phyloP scores from a whole-genome alignment of 2,797 vertebrate genomes.

The Silurus aristotelis region DNA sequence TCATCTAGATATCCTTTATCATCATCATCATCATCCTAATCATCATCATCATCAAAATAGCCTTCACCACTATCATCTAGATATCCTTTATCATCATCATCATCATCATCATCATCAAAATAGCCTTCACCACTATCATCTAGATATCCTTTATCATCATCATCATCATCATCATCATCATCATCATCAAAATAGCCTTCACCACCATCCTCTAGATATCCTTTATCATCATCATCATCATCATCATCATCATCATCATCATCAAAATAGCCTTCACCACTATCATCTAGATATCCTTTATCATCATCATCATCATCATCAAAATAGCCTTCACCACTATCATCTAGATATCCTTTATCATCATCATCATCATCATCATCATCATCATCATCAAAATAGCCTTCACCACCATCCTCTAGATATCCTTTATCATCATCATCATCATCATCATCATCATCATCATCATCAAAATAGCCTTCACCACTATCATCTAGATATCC shows the following conservation, averaged over 20 bases:
- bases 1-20: no score
- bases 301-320: neutral
- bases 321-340: neutral
- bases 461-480: neutral
- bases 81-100: neutral
- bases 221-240: neutral
- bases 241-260: neutral
- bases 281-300: no score
- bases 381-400: neutral
- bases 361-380: neutral
- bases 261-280: neutral
- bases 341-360: neutral
- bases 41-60: neutral
- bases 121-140: no score
- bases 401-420: neutral
- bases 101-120: neutral
- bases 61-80: no score
- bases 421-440: neutral
- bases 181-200: neutral
- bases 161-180: neutral
- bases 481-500: no score
- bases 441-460: neutral
- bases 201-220: neutral
- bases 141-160: no score
- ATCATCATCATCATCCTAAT: no score